Evolutionary conservation across 2,113 vertebrate species (phyloP).

Genomic region (Melanerpes formicivorus): DNA sequence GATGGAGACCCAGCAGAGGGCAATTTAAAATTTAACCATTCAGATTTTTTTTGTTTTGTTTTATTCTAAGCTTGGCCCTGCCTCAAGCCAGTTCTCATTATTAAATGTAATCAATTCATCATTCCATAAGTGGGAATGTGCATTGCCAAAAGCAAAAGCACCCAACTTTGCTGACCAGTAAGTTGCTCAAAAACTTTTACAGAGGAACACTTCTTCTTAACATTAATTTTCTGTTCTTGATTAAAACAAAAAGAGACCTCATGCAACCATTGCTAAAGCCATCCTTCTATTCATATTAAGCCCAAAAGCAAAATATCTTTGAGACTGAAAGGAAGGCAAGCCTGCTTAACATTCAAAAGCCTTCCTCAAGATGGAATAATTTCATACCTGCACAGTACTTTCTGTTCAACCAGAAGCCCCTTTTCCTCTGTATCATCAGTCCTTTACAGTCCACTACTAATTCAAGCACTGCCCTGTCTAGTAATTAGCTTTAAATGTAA

Average conservation of each 20-base stretch:
- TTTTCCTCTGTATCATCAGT: neutral
- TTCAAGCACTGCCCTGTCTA: neutral
- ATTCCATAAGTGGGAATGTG: slow-evolving; percentile 7
- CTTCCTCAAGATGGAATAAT: slow-evolving; percentile 21
- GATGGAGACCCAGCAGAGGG: neutral
- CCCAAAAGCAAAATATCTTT: neutral
- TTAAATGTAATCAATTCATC: slow-evolving; percentile 39
- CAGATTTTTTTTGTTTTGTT: neutral
- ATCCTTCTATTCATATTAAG: neutral
- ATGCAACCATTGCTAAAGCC: neutral
- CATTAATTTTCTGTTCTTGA: neutral
- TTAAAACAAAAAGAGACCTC: neutral
- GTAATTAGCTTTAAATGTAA: slow-evolving; percentile 14
- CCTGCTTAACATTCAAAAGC: slow-evolving; percentile 44
- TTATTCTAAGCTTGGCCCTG: slow-evolving; percentile 12
- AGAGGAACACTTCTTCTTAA: neutral
- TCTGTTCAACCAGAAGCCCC: neutral
- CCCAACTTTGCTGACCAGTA: neutral
- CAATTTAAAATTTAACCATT: slow-evolving; percentile 6
- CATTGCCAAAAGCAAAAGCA: slow-evolving; percentile 1
- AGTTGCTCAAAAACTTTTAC: neutral
- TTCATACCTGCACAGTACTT: neutral
- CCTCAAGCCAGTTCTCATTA: slow-evolving; percentile 25
- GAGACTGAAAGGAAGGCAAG: slow-evolving; percentile 30
- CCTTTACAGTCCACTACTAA: slow-evolving; percentile 36